Base-by-base conservation (phyloP, 2,113 vertebrate species). In the Gulo gulo region DNA sequence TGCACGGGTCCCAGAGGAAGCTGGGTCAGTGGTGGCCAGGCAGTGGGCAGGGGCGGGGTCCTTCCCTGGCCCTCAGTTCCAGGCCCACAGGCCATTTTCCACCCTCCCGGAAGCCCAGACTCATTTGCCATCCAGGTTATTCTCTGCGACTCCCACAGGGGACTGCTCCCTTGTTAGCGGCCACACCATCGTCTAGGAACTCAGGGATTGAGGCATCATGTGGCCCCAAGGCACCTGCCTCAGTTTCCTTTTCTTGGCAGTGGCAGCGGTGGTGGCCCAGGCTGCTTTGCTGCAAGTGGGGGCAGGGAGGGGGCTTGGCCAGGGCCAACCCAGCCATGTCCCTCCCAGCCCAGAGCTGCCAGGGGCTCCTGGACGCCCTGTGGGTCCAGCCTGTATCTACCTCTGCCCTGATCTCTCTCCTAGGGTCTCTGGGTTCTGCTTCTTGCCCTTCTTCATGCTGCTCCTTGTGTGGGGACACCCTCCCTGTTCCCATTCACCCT, bases 51-150 rank as follows among this genome's bases (percentile, higher is more conserved):
- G 82, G 31, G 16, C 65, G 8, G 73, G 76, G 31, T 24, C 71
- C 55, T 26, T n/a, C 14, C 45, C 3, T 15, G 31, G n/a, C 18
- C 55, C 6, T 13, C 24, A 26, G n/a, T 45, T 93, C 50, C 81
- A 2, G 65, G 55, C 21, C 57, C 9, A 2, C 29, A 36, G 31
- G 50, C 16, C 45, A 7, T 0, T 7, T 1, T 21, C 34, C n/a
- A 0, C 34, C n/a, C 50, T 87, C 1, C 50, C 0, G 0, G 10
- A 36, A 0, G 76, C 88, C 55, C 76, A 73, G 96, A 23, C 1
- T 6, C 93, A 1, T 2, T 29, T 78, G 16, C 36, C 15, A 0
- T 73, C 0, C 0, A 1, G 12, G 42, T 76, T 0, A 1, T 61
- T 8, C 4, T 42, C 67, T 0, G 92, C 5, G 57, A 76, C 73